Percentiles rank a stretch among this genome's conserved stretches.
These are phyloP conservation scores for Tinamus major DNA, from an alignment of 2,797 vertebrate genomes.

Conservation along the genomic window DNA sequence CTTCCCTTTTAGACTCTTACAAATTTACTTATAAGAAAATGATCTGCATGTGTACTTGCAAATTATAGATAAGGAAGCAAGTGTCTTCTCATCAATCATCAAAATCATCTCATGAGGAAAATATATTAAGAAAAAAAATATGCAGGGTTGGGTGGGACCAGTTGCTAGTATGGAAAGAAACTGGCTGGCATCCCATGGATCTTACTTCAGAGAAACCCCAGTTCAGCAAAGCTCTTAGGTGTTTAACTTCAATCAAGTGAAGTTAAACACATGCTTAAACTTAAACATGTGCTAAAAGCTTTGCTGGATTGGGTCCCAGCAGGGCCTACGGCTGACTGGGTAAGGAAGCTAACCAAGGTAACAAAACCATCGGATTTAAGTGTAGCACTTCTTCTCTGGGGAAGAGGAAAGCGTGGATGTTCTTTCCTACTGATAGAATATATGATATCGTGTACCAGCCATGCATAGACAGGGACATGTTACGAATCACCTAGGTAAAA, in stretches of 20 bases:
- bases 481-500: constrained; percentile 46
- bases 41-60: not conserved
- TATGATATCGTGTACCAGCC: constrained; percentile 3
- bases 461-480: not conserved
- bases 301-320: constrained; percentile 65
- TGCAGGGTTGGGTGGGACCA: not conserved
- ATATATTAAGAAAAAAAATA: not conserved
- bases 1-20: not conserved
- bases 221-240: constrained; percentile 55
- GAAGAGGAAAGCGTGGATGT: not conserved
- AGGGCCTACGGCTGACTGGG: not conserved
- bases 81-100: not conserved
- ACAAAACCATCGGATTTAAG: constrained; percentile 30
- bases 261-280: constrained; percentile 70
- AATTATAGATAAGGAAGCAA: not conserved
- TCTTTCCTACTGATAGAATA: not conserved
- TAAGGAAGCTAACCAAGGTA: constrained; percentile 50
- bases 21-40: not conserved
- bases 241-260: constrained; percentile 66
- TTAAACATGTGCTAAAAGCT: constrained; percentile 71
- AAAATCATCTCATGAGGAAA: not conserved
- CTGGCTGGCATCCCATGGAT: constrained; percentile 39
- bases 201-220: constrained; percentile 47
- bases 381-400: constrained; percentile 31
- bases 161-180: constrained; percentile 11